Evolutionary conservation across 2,113 vertebrate species (phyloP), one percentile per base, ranked within the genome.

Genomic region (Arizona elegans): DNA sequence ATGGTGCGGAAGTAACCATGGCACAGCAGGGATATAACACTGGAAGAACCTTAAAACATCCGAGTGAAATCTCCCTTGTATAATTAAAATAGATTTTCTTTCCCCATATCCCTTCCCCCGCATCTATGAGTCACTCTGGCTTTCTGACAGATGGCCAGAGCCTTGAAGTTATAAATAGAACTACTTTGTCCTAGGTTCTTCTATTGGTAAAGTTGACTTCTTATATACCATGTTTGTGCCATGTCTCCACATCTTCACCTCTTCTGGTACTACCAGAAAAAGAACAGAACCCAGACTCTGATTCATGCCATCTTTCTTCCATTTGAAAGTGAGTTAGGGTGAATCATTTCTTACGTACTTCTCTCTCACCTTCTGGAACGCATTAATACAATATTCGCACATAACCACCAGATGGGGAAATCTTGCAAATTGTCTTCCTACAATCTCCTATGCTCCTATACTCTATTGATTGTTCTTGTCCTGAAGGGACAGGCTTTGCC

Each of bases 91-190:
- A 5, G 43, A 59, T 91, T 92, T 21, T 86, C 23, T 91, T 95
- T 93, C 90, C 8, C 0, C 2, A 19, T 47, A 81, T 92, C 94
- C 96, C 96, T 95, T 96, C 96, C 95, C 96, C 96, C 96, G 23
- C 93, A 94, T 92, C 86, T 95, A 95, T 97, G 97, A 97, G 93
- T 97, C 97, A 97, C 93, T 55, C 75, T 2, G 0, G 96, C 92
- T 92, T 17, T 75, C 38, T 87, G 75, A 62, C 75, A 56, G 56
- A 92, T 38, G 86, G 54, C 62, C 55, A 0, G 0, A 95, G 95
- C 94, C 95, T 96, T 95, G 91, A n/a, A 38, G 94, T 96, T 97
- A 97, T 97, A 96, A 97, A 97, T 97, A 97, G 96, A 56, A 54
- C 95, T 94, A 91, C 93, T 1, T 1, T 90, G 59, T 81, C 55